A percentile compares a stretch with the other conserved stretches of the same genome.
phyloP scores from a whole-genome alignment of 35 echinoderm and acorn worm species.

The Ptychodera flava region DNA sequence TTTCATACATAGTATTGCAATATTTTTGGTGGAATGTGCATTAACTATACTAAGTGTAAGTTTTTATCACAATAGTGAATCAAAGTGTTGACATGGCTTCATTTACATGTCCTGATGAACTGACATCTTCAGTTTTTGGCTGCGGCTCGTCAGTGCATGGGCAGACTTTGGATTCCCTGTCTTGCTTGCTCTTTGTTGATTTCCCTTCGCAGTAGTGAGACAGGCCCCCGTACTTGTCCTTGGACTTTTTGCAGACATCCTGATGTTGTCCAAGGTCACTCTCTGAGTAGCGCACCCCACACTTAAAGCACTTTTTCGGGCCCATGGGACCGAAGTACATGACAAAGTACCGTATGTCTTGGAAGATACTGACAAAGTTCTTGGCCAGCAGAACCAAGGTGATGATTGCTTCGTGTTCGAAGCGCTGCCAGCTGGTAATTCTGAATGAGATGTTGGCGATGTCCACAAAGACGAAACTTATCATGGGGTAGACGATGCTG shows the following conservation, averaged over 20 bases:
- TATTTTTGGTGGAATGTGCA: too few species aligned
- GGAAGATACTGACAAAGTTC: background rate
- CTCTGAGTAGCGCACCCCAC: background rate
- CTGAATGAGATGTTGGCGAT: background rate
- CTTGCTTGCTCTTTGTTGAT: background rate
- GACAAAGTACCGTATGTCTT: background rate
- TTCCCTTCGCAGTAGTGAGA: background rate
- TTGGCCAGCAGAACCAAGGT: background rate
- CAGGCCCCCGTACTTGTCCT: background rate
- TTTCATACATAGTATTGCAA: too few species aligned
- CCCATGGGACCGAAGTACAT: background rate
- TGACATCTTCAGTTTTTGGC: background rate
- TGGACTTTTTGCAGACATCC: background rate
- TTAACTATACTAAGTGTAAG: too few species aligned
- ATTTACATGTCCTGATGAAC: too few species aligned
- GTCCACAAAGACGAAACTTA: background rate
- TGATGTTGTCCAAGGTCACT: background rate
- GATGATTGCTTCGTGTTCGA: background rate
- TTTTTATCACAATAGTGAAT: too few species aligned
- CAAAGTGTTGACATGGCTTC: too few species aligned
- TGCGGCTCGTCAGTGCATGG: background rate
- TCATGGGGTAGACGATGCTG: background rate
- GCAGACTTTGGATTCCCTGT: background rate
- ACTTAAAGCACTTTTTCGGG: background rate
- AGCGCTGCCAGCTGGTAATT: background rate